These are phyloP conservation scores for Xestia xanthographa DNA, from an alignment of 2,888 invertebrate genomes.

Conservation along the genomic window DNA sequence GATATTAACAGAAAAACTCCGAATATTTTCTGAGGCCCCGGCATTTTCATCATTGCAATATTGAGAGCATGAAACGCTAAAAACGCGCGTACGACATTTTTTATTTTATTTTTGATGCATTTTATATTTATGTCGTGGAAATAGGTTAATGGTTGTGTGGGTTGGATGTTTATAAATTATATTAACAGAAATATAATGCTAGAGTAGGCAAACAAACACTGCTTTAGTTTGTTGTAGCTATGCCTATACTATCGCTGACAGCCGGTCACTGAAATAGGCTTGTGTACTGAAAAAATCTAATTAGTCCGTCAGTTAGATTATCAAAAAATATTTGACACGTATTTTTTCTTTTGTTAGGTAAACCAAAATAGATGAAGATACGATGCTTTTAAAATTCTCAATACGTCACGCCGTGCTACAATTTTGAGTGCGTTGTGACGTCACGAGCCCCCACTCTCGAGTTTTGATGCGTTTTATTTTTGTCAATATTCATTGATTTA, in stretches of 20 bases:
- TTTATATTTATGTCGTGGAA: slow-evolving; percentile 39
- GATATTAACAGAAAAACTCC: slow-evolving; percentile 67
- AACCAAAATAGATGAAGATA: no score
- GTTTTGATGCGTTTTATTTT: no score
- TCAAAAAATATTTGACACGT: no score
- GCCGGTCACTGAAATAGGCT: neutral
- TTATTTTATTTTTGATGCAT: slow-evolving; percentile 48
- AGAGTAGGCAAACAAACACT: neutral
- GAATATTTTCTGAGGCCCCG: slow-evolving; percentile 60
- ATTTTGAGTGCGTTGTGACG: no score
- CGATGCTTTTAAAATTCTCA: no score
- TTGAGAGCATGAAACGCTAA: slow-evolving; percentile 57
- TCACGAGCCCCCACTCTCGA: no score
- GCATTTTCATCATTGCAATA: slow-evolving; percentile 63
- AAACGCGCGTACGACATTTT: slow-evolving; percentile 40
- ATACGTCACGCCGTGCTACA: no score
- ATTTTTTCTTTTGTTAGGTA: no score
- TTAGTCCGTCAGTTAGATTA: no score
- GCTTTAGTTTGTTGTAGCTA: neutral
- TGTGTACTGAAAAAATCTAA: no score
- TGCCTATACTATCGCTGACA: neutral
- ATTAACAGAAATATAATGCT: slow-evolving; percentile 1
- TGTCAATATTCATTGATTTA: no score
- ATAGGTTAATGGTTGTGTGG: slow-evolving; percentile 13
- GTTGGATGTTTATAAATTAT: neutral